Evolutionary conservation across 2,888 invertebrate genomes (phyloP).

Genomic region (Nephrotoma guestfalica): DNA sequence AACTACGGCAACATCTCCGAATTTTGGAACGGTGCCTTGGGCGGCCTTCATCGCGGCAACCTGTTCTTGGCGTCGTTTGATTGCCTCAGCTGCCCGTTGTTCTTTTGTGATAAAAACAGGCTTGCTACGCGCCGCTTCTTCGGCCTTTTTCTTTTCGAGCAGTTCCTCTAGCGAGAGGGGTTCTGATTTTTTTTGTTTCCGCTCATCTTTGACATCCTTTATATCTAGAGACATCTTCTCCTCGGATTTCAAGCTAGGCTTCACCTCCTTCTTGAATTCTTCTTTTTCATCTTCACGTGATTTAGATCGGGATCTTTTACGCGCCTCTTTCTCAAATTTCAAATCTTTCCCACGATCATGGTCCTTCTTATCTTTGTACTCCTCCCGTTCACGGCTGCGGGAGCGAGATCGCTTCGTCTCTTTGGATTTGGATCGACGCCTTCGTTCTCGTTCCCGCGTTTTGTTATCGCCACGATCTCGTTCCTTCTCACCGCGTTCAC

Average conservation of each 20-base stretch:
- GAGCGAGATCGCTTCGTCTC: neutral
- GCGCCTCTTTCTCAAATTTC: neutral
- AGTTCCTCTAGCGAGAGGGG: constrained; percentile 93
- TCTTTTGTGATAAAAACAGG: constrained; percentile 96
- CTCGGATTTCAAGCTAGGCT: neutral
- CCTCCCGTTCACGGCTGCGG: neutral
- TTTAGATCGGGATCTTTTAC: neutral
- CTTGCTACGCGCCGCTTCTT: constrained; percentile 87
- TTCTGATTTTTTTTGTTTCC: constrained; percentile 42
- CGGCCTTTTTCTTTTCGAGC: constrained; percentile 88
- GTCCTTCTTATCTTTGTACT: neutral
- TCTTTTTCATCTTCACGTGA: neutral
- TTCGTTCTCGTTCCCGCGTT: constrained; percentile 16
- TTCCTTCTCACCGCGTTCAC: constrained; percentile 19
- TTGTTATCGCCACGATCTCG: constrained; percentile 6
- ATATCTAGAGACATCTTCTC: neutral
- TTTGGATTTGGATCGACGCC: constrained; percentile 12
- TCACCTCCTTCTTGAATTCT: neutral
- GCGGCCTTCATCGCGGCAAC: constrained; percentile 64
- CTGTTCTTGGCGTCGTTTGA: constrained; percentile 79
- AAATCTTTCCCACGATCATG: neutral
- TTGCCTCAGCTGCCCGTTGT: constrained; percentile 78
- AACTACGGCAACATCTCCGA: constrained; percentile 12
- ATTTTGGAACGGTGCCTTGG: constrained; percentile 29
- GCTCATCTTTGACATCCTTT: constrained; percentile 20